Conservation (phyloP, 2,113 vertebrate genomes). For the Pogonocichla stellata region DNA sequence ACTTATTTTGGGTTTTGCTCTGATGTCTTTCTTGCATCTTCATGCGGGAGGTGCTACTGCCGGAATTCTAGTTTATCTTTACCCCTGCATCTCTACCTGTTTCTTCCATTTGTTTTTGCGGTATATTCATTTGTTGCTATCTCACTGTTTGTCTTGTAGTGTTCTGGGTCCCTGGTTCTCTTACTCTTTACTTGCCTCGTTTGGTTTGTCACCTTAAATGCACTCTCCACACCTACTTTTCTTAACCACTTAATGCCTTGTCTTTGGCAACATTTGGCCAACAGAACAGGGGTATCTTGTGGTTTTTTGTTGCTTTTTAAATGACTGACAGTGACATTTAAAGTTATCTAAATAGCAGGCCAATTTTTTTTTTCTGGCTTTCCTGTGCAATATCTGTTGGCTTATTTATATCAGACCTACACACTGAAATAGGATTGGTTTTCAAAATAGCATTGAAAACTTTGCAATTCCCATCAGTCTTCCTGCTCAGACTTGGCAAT, state of each 20-base stretch:
- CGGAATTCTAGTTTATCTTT: background rate
- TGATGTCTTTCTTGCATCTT: background rate
- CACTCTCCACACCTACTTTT: background rate
- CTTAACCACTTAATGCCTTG: background rate
- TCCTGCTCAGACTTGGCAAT: background rate
- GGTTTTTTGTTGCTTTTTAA: background rate
- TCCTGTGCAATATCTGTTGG: background rate
- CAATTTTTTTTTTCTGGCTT: constrained; percentile 1
- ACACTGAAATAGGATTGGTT: background rate
- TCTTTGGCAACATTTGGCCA: background rate
- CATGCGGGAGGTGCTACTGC: background rate
- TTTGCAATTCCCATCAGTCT: background rate
- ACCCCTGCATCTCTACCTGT: background rate
- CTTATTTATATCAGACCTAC: background rate
- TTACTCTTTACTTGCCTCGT: background rate
- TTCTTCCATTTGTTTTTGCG: background rate
- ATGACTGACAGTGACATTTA: background rate
- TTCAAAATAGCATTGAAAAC: background rate
- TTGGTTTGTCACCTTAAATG: background rate
- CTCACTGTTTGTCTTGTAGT: background rate
- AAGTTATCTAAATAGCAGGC: background rate
- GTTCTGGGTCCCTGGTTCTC: background rate
- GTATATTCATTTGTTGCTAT: background rate
- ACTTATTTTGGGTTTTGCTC: background rate
- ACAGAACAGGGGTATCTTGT: background rate